phyloP scores from a whole-genome alignment of 2,888 invertebrate species.

The Nycteola revayana region DNA sequence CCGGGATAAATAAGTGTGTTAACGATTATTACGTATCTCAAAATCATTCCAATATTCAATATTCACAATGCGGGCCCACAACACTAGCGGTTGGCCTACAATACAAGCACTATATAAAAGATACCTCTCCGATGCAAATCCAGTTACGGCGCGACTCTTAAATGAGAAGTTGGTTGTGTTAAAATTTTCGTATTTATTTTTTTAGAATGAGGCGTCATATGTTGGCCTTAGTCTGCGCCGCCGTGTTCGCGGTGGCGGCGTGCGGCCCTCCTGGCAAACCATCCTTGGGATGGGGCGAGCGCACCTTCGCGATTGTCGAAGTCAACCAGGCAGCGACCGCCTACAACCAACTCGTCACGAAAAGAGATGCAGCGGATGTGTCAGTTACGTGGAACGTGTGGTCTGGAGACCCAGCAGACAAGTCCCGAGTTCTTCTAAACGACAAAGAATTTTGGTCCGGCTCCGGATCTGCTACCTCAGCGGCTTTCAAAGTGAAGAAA shows the following conservation, averaged over 20 bases:
- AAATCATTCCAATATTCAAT: constrained; percentile 55
- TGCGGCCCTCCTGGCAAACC: constrained; percentile 70
- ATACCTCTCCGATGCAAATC: constrained; percentile 55
- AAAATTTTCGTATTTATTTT: constrained; percentile 52
- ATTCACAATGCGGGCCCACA: constrained; percentile 61
- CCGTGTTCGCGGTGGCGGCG: constrained; percentile 39
- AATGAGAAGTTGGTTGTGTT: constrained; percentile 55
- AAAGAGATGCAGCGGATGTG: constrained; percentile 67
- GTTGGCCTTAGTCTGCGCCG: constrained; percentile 52
- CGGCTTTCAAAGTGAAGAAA: constrained; percentile 69
- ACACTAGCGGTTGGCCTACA: constrained; percentile 78
- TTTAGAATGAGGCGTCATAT: constrained; percentile 62
- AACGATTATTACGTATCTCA: constrained; percentile 71
- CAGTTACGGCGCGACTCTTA: constrained; percentile 62
- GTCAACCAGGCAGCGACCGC: constrained; percentile 77
- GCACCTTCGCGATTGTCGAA: constrained; percentile 71
- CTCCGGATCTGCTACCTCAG: constrained; percentile 55
- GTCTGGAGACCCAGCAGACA: constrained; percentile 69
- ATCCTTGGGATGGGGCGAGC: constrained; percentile 72
- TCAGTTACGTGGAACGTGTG: constrained; percentile 75
- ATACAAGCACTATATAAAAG: constrained; percentile 71
- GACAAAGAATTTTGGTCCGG: constrained; percentile 69
- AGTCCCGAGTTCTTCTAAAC: constrained; percentile 57
- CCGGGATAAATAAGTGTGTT: constrained; percentile 71
- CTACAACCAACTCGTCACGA: constrained; percentile 71